These are phyloP conservation scores for Vidua chalybeata DNA, from an alignment of 2,113 vertebrate genomes.

Conservation along the genomic window DNA sequence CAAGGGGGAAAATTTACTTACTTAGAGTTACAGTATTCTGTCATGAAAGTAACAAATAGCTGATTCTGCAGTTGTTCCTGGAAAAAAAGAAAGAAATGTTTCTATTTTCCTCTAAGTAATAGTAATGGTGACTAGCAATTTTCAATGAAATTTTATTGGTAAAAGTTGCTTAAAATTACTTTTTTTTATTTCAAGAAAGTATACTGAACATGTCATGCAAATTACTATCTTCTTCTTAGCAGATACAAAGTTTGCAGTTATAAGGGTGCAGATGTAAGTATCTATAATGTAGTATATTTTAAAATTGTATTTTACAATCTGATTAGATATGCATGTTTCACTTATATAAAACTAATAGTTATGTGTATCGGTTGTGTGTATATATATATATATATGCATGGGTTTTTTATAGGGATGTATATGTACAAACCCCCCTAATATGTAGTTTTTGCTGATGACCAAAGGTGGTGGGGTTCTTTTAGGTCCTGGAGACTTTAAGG, in stretches of 20 bases:
- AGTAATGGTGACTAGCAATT: background rate
- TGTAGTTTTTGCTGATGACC: background rate
- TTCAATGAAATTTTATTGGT: background rate
- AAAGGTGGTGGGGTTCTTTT: background rate
- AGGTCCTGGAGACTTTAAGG: background rate
- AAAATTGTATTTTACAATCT: background rate
- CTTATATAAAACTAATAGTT: background rate
- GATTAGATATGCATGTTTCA: background rate
- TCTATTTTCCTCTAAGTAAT: background rate
- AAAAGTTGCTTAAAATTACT: background rate
- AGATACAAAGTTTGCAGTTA: background rate
- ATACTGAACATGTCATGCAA: background rate
- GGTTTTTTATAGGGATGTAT: background rate
- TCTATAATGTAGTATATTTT: background rate
- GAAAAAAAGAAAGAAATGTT: background rate
- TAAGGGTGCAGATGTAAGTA: background rate
- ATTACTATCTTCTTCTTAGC: background rate
- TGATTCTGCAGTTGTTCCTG: background rate
- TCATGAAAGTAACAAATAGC: background rate
- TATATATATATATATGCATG: background rate
- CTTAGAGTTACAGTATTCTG: background rate
- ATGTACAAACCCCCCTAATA: background rate
- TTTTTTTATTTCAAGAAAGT: background rate
- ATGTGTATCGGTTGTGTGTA: fast-evolving
- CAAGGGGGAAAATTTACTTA: background rate